Evolutionary conservation across 2,797 vertebrate species (phyloP), one percentile per base, ranked within the genome.

Genomic region (Paramormyrops hopkinsi): DNA sequence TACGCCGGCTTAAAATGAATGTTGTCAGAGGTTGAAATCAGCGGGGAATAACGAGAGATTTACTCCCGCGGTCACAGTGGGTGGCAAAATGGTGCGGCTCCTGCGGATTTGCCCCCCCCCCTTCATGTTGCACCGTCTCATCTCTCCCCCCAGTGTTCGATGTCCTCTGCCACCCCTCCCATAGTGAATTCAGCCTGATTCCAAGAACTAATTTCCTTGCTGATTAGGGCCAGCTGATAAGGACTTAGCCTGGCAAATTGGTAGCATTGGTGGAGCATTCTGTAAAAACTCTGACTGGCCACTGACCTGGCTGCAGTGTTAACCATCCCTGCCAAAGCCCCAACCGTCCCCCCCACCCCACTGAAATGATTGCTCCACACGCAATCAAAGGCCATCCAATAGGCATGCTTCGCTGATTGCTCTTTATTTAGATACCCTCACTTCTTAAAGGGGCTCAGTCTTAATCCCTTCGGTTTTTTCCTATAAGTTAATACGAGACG

Each of bases 131-230:
- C 25, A 29, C n/a, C 9, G 11, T 50, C n/a, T 85, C n/a, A 48
- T 85, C 46, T 85, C 3, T 50, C n/a, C 44, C 19, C 79, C 44
- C 44, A 9, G 19, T 37, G 46, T 11, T 85, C 46, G 0, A 48
- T 54, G 84, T 86, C 48, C 84, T 86, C 46, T 51, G 84, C 22
- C 84, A 86, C 84, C 84, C 84, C 84, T 46, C 79, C 79, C 79
- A 44, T 11, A 83, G 41, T 44, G 37, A 44, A 83, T 83, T 83
- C 79, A 46, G 79, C 79, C 79, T 83, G 37, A 22, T 51, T 51
- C 22, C 84, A 51, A 86, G n/a, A 51, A 53, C 46, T 33, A 51
- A 86, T 86, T 86, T 86, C 48, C 84, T 29, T 54, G 37, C 79
- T 86, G 46, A 53, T 53, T 53, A 48, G 46, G 46, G n/a, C 84